Conservation (phyloP, 30 jellyfish, hydroid and myxozoan genomes). For the Turritopsis dohrnii region DNA sequence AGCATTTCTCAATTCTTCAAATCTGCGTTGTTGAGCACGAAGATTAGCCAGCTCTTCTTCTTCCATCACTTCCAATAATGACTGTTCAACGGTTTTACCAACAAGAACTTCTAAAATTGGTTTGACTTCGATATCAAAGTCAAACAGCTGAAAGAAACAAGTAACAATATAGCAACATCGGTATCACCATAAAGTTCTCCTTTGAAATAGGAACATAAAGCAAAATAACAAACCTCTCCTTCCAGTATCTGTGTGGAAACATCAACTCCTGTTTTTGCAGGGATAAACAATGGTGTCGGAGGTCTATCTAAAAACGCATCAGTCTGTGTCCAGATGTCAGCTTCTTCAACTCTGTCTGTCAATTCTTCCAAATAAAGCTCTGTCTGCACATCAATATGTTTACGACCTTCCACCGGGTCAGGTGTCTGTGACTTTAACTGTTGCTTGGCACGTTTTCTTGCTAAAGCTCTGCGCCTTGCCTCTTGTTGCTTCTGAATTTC, state of each 20-base stretch:
- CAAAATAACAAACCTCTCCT: conserved; percentile 63
- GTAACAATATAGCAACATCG: background rate
- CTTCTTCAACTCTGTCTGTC: conserved; percentile 95
- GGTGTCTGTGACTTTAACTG: conserved; percentile 82
- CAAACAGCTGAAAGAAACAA: conserved; percentile 66
- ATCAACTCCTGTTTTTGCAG: conserved; percentile 92
- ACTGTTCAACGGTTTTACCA: conserved; percentile 93
- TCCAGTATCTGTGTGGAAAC: conserved; percentile 88
- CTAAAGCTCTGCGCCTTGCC: conserved; percentile 70
- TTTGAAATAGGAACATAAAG: background rate
- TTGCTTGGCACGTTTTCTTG: conserved; percentile 76
- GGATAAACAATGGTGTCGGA: conserved; percentile 85
- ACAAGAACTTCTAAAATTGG: conserved; percentile 92
- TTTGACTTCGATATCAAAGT: conserved; percentile 84
- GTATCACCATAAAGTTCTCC: background rate
- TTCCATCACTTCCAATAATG: conserved; percentile 92
- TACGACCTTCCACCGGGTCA: conserved; percentile 94
- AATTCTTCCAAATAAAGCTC: conserved; percentile 84
- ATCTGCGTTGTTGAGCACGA: conserved; percentile 87
- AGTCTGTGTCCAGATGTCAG: conserved; percentile 85
- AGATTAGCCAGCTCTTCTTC: conserved; percentile 89
- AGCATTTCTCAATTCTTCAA: conserved; percentile 89
- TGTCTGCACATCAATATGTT: conserved; percentile 91
- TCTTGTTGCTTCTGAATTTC: conserved; percentile 88
- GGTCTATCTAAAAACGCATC: conserved; percentile 95